A percentile compares a stretch with the other conserved stretches of the same genome.
phyloP scores from a whole-genome alignment of 1,140 invertebrate genomes.

The Drosophila albomicans region DNA sequence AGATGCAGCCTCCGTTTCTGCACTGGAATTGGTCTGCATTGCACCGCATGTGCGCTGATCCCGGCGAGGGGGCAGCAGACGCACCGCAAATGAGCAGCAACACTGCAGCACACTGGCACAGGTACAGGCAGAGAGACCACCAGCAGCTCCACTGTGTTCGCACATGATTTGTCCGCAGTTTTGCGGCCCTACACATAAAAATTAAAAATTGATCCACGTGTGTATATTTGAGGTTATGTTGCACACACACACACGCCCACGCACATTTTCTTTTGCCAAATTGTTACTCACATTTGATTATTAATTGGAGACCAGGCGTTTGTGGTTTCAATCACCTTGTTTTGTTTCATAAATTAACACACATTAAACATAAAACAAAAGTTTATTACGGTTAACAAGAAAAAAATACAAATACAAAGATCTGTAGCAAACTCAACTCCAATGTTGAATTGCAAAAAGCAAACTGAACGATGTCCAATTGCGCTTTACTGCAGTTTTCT shows the following conservation, averaged over 20 bases:
- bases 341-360: constrained; percentile 18
- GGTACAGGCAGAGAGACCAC: constrained; percentile 39
- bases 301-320: constrained; percentile 8
- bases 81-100: constrained; percentile 63
- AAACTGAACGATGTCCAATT: constrained; percentile 39
- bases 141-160: constrained; percentile 35
- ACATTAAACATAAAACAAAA: constrained; percentile 25
- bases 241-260: background rate
- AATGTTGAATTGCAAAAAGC: constrained; percentile 34
- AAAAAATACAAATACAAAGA: constrained; percentile 8
- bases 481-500: background rate
- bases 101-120: constrained; percentile 52
- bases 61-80: constrained; percentile 64
- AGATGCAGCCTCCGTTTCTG: constrained; percentile 87
- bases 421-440: constrained; percentile 22
- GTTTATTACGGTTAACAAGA: constrained; percentile 7
- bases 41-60: constrained; percentile 72
- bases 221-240: constrained; percentile 47
- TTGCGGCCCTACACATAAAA: constrained; percentile 15
- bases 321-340: constrained; percentile 22
- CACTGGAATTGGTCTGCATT: constrained; percentile 85
- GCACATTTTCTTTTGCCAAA: background rate
- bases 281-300: constrained; percentile 40
- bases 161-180: constrained; percentile 29
- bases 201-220: constrained; percentile 33